These are phyloP conservation scores for Rhagophthalmus giganteus DNA, from an alignment of 2,888 invertebrate genomes.

Conservation along the genomic window DNA sequence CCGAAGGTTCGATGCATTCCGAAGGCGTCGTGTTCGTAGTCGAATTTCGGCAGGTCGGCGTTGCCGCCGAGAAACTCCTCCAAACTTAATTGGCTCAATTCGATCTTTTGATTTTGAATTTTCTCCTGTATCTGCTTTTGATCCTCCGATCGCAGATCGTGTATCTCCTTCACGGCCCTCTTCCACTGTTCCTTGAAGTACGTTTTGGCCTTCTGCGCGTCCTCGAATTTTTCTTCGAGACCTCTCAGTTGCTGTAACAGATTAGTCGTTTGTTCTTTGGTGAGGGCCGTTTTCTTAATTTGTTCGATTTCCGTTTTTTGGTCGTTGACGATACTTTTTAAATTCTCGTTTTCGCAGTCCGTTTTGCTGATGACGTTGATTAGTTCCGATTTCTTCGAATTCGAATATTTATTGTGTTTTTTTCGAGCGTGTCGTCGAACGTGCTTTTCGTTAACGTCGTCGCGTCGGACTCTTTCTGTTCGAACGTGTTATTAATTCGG, in stretches of 20 bases:
- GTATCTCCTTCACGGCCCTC: conserved; percentile 68
- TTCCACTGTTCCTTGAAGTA: conserved; percentile 80
- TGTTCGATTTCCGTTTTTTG: conserved; percentile 52
- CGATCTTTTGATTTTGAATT: conserved; percentile 55
- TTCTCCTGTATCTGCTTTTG: conserved; percentile 60
- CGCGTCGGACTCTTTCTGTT: conserved; percentile 30
- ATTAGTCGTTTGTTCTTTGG: conserved; percentile 68
- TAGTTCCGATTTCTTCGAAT: conserved; percentile 43
- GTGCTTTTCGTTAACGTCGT: conserved; percentile 34
- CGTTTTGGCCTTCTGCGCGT: conserved; percentile 66
- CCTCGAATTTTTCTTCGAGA: conserved; percentile 67
- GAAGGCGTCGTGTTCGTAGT: no score
- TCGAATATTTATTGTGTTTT: conserved; percentile 40
- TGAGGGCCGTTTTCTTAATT: conserved; percentile 61
- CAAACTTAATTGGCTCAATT: conserved; percentile 44
- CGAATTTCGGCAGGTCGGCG: no score
- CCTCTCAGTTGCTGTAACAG: conserved; percentile 68
- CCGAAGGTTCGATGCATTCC: no score
- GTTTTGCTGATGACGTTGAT: conserved; percentile 47
- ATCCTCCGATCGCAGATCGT: conserved; percentile 62
- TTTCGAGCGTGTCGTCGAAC: conserved; percentile 42
- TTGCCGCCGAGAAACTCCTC: no score
- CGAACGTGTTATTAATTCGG: conserved; percentile 33
- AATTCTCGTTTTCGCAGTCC: conserved; percentile 46
- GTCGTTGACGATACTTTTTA: conserved; percentile 46